These are phyloP conservation scores for Albula glossodonta DNA, from an alignment of 2,113 vertebrate genomes.

Conservation along the genomic window DNA sequence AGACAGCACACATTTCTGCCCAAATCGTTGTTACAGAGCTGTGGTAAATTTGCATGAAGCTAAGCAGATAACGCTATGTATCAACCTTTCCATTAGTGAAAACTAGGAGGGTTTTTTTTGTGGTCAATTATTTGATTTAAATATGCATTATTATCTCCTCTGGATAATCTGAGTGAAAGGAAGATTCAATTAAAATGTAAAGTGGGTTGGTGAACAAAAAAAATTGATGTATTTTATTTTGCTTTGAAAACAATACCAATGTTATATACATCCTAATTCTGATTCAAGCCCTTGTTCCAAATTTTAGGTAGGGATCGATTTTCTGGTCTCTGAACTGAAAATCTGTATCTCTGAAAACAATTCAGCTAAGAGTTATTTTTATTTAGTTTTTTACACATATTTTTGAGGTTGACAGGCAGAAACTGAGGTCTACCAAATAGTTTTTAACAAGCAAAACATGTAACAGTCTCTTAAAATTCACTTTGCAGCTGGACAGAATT, in stretches of 20 bases:
- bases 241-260: background rate
- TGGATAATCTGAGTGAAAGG: background rate
- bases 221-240: background rate
- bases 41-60: background rate
- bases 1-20: slow-evolving; percentile 51
- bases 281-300: background rate
- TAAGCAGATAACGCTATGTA: background rate
- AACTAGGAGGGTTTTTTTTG: background rate
- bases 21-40: slow-evolving; percentile 26
- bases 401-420: background rate
- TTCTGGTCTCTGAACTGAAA: background rate
- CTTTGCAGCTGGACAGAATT: background rate
- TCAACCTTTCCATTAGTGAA: background rate
- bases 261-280: background rate
- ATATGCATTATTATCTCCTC: no score
- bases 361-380: background rate
- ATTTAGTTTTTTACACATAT: background rate
- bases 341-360: background rate
- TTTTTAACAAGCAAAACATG: background rate
- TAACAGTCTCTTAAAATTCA: background rate
- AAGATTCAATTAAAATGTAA: background rate
- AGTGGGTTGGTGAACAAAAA: background rate
- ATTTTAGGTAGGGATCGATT: background rate
- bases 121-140: no score
- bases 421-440: background rate